These are phyloP conservation scores for Chloroceryle inda DNA, from an alignment of 2,797 vertebrate species.

Conservation along the genomic window DNA sequence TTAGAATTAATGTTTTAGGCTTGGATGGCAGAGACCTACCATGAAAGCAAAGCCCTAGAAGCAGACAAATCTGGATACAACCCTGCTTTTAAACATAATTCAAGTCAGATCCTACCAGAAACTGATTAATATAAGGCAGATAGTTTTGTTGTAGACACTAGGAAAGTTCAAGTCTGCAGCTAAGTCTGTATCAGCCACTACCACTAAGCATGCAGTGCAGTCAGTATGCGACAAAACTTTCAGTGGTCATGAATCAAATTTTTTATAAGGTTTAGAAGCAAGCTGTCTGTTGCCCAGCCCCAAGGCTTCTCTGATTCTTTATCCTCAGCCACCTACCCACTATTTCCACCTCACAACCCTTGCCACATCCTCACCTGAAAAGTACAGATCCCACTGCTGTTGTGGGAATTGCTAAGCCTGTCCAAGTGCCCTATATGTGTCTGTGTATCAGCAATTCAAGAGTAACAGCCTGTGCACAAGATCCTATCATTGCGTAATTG, in stretches of 20 bases:
- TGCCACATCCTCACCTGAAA: neutral
- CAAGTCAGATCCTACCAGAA: neutral
- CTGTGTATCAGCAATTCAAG: neutral
- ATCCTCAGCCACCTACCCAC: neutral
- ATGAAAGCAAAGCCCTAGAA: neutral
- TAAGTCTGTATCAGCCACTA: neutral
- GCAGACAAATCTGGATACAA: neutral
- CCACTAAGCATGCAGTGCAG: neutral
- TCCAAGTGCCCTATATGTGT: accelerated
- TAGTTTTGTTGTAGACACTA: neutral
- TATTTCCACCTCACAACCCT: neutral
- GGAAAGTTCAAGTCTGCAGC: neutral
- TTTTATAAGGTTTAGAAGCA: neutral
- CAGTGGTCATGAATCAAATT: neutral
- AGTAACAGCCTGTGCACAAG: neutral
- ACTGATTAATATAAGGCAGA: neutral
- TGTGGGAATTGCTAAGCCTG: neutral
- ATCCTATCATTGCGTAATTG: neutral
- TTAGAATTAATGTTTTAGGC: neutral
- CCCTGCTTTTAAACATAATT: neutral
- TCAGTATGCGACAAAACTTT: neutral
- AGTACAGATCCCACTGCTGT: neutral
- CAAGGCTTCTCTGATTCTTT: neutral
- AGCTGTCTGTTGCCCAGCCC: neutral
- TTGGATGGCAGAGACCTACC: neutral